These are phyloP conservation scores for Oedothorax gibbosus DNA, from an alignment of 1,140 invertebrate genomes.

Conservation along the genomic window DNA sequence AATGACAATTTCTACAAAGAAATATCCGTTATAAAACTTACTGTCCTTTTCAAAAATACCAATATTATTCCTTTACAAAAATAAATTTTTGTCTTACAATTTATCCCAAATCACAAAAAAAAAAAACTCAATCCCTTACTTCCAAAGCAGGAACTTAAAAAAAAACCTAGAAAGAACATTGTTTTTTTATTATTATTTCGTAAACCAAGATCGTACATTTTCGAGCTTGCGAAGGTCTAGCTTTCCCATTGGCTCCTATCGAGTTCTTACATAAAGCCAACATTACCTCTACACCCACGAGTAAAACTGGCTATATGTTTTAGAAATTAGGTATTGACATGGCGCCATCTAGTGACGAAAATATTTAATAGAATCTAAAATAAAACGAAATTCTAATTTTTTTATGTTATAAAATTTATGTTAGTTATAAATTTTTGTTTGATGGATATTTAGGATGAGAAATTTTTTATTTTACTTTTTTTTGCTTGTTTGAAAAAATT, in stretches of 20 bases:
- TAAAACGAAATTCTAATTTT: too few relatives aligned
- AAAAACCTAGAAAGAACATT: constrained; percentile 11
- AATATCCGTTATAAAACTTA: too few relatives aligned
- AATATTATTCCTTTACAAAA: background rate
- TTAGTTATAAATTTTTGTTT: too few relatives aligned
- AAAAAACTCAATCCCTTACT: background rate
- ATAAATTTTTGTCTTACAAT: background rate
- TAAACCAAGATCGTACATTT: constrained; percentile 37
- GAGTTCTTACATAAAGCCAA: constrained; percentile 23
- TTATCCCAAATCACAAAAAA: background rate
- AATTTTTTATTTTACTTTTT: too few relatives aligned
- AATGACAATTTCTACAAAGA: too few relatives aligned
- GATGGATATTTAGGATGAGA: too few relatives aligned
- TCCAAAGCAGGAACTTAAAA: background rate
- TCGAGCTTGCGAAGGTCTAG: constrained; percentile 40
- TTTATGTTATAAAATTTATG: too few relatives aligned
- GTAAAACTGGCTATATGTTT: background rate
- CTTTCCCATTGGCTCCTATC: constrained; percentile 18
- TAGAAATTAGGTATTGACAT: background rate
- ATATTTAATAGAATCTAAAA: background rate
- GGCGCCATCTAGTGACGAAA: constrained; percentile 15
- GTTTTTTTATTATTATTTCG: constrained; percentile 40
- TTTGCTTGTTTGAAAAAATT: too few relatives aligned
- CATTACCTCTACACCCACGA: constrained; percentile 36
- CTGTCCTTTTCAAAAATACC: too few relatives aligned